phyloP scores from a whole-genome alignment of 2,888 invertebrate species.

The Zootermopsis nevadensis region DNA sequence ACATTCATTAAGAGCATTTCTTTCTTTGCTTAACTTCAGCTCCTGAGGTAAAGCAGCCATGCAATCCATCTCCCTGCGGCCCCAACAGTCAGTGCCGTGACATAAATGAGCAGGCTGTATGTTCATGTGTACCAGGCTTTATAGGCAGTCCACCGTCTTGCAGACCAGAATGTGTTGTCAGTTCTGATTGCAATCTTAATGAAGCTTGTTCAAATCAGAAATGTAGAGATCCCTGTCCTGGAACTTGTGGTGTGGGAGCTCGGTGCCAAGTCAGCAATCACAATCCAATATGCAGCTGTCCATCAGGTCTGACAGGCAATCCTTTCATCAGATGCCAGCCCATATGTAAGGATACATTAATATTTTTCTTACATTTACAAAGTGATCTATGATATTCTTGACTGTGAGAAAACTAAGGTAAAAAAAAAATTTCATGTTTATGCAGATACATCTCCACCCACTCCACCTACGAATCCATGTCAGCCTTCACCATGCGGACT shows the following conservation, averaged over 20 bases:
- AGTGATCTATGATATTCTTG: neutral
- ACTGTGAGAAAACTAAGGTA: too few species aligned
- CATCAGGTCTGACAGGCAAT: conserved; percentile 71
- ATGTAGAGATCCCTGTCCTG: conserved; percentile 71
- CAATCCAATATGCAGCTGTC: conserved; percentile 73
- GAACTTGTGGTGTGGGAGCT: conserved; percentile 71
- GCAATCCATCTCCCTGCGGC: conserved; percentile 66
- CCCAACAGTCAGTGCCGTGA: conserved; percentile 65
- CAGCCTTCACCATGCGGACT: conserved; percentile 58
- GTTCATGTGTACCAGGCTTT: conserved; percentile 63
- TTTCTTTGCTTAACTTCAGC: conserved; percentile 37
- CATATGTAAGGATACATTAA: conserved; percentile 56
- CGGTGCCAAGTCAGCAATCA: conserved; percentile 73
- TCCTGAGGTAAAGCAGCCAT: conserved; percentile 58
- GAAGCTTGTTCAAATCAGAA: conserved; percentile 76
- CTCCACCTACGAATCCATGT: conserved; percentile 57
- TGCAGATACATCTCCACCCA: conserved; percentile 44
- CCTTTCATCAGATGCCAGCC: conserved; percentile 64
- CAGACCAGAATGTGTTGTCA: conserved; percentile 64
- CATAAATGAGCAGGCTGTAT: conserved; percentile 63
- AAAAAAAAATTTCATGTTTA: neutral
- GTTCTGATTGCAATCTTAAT: conserved; percentile 63
- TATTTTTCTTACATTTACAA: neutral
- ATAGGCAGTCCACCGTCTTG: conserved; percentile 64
- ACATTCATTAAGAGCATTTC: neutral